Evolutionary conservation across 2,888 invertebrate species (phyloP).

Genomic region (Drosophila mercatorum): DNA sequence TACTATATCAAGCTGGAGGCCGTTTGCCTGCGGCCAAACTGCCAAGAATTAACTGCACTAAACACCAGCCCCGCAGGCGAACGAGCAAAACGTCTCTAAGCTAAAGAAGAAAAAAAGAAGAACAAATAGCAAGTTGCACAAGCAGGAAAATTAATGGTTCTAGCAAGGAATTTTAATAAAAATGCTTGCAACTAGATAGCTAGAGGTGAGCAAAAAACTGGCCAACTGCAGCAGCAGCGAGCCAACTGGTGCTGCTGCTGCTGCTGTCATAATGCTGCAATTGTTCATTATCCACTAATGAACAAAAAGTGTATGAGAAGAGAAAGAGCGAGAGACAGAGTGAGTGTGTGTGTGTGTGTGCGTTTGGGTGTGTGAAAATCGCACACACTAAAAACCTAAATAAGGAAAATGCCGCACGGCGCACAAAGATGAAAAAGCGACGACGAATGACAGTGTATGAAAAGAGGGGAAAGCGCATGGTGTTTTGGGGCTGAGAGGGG

Average conservation of each 20-base stretch:
- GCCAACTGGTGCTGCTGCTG: slow-evolving; percentile 47
- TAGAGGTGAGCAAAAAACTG: slow-evolving; percentile 71
- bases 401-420: slow-evolving; percentile 75
- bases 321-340: background rate
- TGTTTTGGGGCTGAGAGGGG: background rate
- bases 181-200: slow-evolving; percentile 77
- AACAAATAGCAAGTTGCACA: slow-evolving; percentile 26
- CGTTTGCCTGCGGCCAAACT: slow-evolving; percentile 29
- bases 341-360: slow-evolving; percentile 13
- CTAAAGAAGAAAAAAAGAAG: slow-evolving; percentile 11
- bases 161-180: slow-evolving; percentile 78
- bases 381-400: slow-evolving; percentile 76
- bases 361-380: slow-evolving; percentile 54
- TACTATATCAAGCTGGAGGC: slow-evolving; percentile 35
- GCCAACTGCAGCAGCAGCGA: slow-evolving; percentile 60
- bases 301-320: slow-evolving; percentile 74
- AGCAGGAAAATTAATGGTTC: slow-evolving; percentile 79
- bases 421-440: slow-evolving; percentile 66
- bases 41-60: slow-evolving; percentile 62
- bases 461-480: slow-evolving; percentile 1
- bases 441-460: slow-evolving; percentile 66
- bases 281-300: slow-evolving; percentile 83
- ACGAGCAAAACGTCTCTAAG: slow-evolving; percentile 31
- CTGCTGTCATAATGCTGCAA: slow-evolving; percentile 79
- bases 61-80: slow-evolving; percentile 28